phyloP scores from a whole-genome alignment of 2,797 vertebrate genomes.

The Mastacembelus armatus region DNA sequence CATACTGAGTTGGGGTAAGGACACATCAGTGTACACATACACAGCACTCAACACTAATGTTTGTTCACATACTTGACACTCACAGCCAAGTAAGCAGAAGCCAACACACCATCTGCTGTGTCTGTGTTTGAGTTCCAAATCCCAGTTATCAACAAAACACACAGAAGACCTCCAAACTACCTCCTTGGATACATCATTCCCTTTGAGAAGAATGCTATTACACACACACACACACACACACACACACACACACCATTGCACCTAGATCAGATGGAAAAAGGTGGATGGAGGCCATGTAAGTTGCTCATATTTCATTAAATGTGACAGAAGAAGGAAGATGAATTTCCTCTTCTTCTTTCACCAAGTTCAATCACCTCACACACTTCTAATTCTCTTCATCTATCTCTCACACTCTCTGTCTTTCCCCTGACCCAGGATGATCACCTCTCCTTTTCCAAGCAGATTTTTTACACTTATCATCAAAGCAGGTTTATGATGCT shows the following conservation, averaged over 20 bases:
- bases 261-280: slow-evolving; percentile 55
- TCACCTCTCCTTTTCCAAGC: slow-evolving; percentile 21
- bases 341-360: slow-evolving; percentile 59
- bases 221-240: slow-evolving; percentile 27
- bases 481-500: slow-evolving; percentile 67
- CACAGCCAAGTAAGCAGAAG: slow-evolving; percentile 56
- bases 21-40: slow-evolving; percentile 32
- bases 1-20: slow-evolving; percentile 61
- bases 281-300: slow-evolving; percentile 51
- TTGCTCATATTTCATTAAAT: slow-evolving; percentile 65
- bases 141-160: slow-evolving; percentile 84
- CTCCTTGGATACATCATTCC: slow-evolving; percentile 52
- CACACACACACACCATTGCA: slow-evolving; percentile 33
- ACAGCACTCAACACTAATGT: slow-evolving; percentile 20
- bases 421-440: slow-evolving; percentile 24
- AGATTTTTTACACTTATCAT: slow-evolving; percentile 60
- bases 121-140: slow-evolving; percentile 82
- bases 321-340: slow-evolving; percentile 54
- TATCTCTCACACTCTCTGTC: neutral
- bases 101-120: slow-evolving; percentile 82
- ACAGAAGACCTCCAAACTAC: slow-evolving; percentile 75
- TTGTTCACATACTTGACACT: slow-evolving; percentile 38
- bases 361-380: slow-evolving; percentile 48
- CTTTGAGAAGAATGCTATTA: slow-evolving; percentile 47
- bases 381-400: slow-evolving; percentile 40